These are phyloP conservation scores for Lophura nycthemera DNA, from an alignment of 2,113 vertebrate genomes.

Conservation along the genomic window DNA sequence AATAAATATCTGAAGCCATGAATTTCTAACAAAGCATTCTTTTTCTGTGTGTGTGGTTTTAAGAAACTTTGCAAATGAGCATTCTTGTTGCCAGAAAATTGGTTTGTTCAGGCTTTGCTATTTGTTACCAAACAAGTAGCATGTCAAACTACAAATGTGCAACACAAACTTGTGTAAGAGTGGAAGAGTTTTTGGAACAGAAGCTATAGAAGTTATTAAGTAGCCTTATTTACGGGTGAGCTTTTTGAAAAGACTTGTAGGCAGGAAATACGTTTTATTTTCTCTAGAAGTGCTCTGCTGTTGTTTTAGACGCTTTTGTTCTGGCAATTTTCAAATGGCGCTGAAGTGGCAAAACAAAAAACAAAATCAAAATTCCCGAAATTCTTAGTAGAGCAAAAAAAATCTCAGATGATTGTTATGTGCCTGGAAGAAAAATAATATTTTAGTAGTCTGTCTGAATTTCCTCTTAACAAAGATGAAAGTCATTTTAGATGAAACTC, in stretches of 20 bases:
- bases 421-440: neutral
- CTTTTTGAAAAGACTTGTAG: neutral
- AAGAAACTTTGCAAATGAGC: neutral
- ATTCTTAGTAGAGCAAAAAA: conserved; percentile 46
- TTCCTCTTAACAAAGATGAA: conserved; percentile 68
- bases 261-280: neutral
- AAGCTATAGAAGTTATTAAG: neutral
- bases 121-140: neutral
- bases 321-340: neutral
- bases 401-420: conserved; percentile 9
- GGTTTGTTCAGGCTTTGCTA: neutral
- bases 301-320: neutral
- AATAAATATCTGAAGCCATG: neutral
- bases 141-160: neutral
- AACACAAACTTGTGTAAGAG: neutral
- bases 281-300: neutral
- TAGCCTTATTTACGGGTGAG: neutral
- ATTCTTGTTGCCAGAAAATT: neutral
- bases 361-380: conserved; percentile 40
- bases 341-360: neutral
- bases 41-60: neutral
- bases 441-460: conserved; percentile 47
- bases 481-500: conserved; percentile 24
- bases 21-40: neutral
- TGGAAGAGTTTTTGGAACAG: neutral